phyloP scores from a whole-genome alignment of 2,888 invertebrate genomes.

The Cistogaster globosa region DNA sequence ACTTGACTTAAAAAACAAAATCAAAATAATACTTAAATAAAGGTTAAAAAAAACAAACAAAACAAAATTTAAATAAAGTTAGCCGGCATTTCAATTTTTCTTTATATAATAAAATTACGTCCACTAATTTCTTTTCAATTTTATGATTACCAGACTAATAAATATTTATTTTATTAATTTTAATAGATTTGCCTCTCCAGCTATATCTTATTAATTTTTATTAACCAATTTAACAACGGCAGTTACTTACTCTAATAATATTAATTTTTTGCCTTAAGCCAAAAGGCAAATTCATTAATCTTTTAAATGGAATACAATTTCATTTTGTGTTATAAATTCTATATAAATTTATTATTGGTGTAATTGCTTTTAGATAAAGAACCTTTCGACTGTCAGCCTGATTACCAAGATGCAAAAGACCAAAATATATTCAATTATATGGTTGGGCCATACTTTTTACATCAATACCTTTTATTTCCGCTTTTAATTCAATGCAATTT shows the following conservation, averaged over 20 bases:
- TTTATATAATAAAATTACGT: no score
- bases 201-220: conserved; percentile 23
- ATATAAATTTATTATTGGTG: conserved; percentile 28
- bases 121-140: no score
- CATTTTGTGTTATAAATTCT: background rate
- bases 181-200: conserved; percentile 6
- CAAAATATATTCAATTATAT: conserved; percentile 34
- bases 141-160: background rate
- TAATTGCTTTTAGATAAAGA: background rate
- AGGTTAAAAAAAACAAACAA: no score
- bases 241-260: conserved; percentile 65
- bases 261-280: conserved; percentile 55
- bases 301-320: conserved; percentile 38
- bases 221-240: conserved; percentile 42
- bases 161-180: conserved; percentile 43
- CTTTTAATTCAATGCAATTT: conserved; percentile 25
- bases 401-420: conserved; percentile 20
- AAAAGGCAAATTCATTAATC: conserved; percentile 33
- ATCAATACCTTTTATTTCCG: conserved; percentile 67
- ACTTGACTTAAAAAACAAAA: no score
- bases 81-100: no score
- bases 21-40: no score
- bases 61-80: no score
- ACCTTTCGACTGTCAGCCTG: conserved; percentile 5
- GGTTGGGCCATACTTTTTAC: conserved; percentile 25